These are phyloP conservation scores for Hyposmocoma kahamanoa DNA, from an alignment of 1,140 invertebrate species.

Conservation along the genomic window DNA sequence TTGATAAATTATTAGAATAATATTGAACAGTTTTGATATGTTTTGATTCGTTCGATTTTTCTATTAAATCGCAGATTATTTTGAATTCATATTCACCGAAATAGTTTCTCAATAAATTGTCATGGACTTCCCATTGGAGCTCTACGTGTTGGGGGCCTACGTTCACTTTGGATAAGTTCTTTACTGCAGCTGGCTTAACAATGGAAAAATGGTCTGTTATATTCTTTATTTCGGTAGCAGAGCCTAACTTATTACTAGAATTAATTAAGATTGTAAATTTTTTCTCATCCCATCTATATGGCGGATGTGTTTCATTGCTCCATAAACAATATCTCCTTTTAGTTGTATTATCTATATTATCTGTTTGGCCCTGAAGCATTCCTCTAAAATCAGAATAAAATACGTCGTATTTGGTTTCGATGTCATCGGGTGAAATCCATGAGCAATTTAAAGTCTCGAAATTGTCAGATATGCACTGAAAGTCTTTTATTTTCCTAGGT, in stretches of 20 bases:
- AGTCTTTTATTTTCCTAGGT: slow-evolving; percentile 75
- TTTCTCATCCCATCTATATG: slow-evolving; percentile 76
- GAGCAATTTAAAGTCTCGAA: slow-evolving; percentile 79
- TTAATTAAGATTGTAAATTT: slow-evolving; percentile 75
- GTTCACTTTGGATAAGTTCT: slow-evolving; percentile 71
- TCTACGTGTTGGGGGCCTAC: slow-evolving; percentile 74
- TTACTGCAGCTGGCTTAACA: slow-evolving; percentile 76
- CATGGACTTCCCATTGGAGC: slow-evolving; percentile 76
- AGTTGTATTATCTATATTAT: slow-evolving; percentile 45
- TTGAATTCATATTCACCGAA: no score
- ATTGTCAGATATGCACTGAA: slow-evolving; percentile 78
- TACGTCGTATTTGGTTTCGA: slow-evolving; percentile 75
- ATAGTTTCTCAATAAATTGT: no score
- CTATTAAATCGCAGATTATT: no score
- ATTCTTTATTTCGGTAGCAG: slow-evolving; percentile 64
- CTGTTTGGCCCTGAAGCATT: slow-evolving; percentile 31
- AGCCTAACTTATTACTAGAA: slow-evolving; percentile 70
- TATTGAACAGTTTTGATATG: no score
- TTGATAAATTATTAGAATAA: no score
- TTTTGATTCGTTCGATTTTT: no score
- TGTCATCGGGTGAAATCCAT: slow-evolving; percentile 71
- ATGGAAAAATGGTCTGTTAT: slow-evolving; percentile 77
- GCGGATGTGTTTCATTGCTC: slow-evolving; percentile 74
- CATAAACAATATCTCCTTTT: slow-evolving; percentile 58
- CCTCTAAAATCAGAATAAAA: slow-evolving; percentile 51